These are phyloP conservation scores for Chromoteleia sp. DNA, from an alignment of 2,888 invertebrate species.

Conservation along the genomic window DNA sequence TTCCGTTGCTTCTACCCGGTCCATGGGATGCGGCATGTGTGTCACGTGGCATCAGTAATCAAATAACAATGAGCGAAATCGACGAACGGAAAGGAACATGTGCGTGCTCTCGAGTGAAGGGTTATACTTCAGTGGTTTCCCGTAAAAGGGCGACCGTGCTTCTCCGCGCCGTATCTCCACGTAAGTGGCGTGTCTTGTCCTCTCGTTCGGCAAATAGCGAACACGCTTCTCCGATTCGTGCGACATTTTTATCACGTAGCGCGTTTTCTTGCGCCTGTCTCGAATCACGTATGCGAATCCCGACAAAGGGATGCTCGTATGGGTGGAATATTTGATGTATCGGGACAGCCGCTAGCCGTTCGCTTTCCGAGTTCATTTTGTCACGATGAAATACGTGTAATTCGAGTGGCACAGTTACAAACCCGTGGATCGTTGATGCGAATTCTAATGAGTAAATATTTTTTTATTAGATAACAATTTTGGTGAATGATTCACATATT, in stretches of 20 bases:
- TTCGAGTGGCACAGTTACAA: constrained; percentile 19
- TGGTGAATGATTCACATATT: too few species aligned
- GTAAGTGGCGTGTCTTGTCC: constrained; percentile 31
- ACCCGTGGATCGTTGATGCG: background rate
- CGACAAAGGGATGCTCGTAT: constrained; percentile 27
- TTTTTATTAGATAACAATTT: too few species aligned
- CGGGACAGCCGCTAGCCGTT: constrained; percentile 10
- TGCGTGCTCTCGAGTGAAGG: constrained; percentile 74
- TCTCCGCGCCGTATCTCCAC: constrained; percentile 19
- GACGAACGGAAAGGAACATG: constrained; percentile 58
- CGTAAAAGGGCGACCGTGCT: constrained; percentile 65
- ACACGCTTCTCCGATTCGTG: constrained; percentile 9
- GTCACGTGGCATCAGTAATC: constrained; percentile 61
- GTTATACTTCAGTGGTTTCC: constrained; percentile 75
- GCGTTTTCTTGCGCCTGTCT: constrained; percentile 40
- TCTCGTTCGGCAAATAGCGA: constrained; percentile 9
- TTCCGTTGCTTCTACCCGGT: constrained; percentile 38
- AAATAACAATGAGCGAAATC: constrained; percentile 65
- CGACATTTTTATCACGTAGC: constrained; percentile 59
- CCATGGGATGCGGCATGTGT: constrained; percentile 65
- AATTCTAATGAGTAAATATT: constrained; percentile 6
- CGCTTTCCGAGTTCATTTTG: constrained; percentile 38
- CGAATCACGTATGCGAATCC: constrained; percentile 32
- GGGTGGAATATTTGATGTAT: constrained; percentile 36
- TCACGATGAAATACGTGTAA: constrained; percentile 36